Evolutionary conservation across 2,888 invertebrate species (phyloP), one percentile per base, ranked within the genome.

Genomic region (Pyrocoelia pectoralis): DNA sequence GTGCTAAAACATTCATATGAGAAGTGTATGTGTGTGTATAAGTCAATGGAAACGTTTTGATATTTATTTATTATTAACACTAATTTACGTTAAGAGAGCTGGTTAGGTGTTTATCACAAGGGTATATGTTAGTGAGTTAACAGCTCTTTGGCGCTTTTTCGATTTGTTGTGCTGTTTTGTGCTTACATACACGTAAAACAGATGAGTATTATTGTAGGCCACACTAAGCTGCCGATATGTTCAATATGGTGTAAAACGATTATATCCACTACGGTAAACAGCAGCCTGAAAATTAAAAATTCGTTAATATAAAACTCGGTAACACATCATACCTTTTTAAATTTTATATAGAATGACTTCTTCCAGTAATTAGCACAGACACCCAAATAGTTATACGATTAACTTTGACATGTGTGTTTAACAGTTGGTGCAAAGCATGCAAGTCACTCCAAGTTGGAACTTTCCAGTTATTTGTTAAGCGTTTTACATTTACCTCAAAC

Each of bases 241-340:
- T 88, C 87, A 96, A 84, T 96, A 96, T 78, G 95, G 95, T 83
- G 95, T 89, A 84, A 95, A 96, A 84, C 95, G 89, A 87, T 95
- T 95, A 89, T 94, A 95, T 76, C 94, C 93, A 83, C 95, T 93
- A 84, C 95, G 89, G 84, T 95, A 95, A 76, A 95, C 93, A 73
- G 95, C 93, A 80, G 95, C 92, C 95, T 95, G 86, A 2, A n/a
- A 52, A 52, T 29, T 24, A 29, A 12, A 50, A 24, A 28, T 3
- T 6, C 33, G 2, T 33, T 33, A 33, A n/a, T 33, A 33, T n/a
- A n/a, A 5, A 6, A 24, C 6, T 24, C n/a, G n/a, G n/a, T n/a
- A n/a, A n/a, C n/a, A n/a, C n/a, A n/a, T n/a, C n/a, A n/a, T n/a
- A n/a, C n/a, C n/a, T n/a, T n/a, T n/a, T n/a, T n/a, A n/a, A n/a